A percentile compares a stretch with the other conserved stretches of the same genome.
phyloP scores from a whole-genome alignment of 2,113 vertebrate species.

The Chlorocebus sabaeus region DNA sequence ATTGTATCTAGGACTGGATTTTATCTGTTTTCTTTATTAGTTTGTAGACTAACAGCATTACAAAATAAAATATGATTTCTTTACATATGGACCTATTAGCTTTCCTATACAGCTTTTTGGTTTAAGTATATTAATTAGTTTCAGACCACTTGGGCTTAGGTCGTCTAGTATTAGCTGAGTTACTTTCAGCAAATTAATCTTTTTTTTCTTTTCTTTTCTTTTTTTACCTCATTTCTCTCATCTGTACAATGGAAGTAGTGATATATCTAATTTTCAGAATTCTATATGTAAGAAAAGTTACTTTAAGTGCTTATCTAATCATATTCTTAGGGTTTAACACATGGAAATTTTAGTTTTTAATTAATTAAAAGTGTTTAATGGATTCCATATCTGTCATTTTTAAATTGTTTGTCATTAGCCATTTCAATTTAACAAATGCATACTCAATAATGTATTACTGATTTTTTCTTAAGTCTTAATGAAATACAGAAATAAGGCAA shows the following conservation, averaged over 20 bases:
- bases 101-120: neutral
- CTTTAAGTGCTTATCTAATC: neutral
- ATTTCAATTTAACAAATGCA: neutral
- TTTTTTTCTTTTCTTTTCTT: neutral
- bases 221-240: neutral
- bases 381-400: neutral
- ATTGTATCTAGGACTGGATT: neutral
- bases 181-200: neutral
- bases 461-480: neutral
- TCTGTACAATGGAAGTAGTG: neutral
- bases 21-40: constrained; percentile 8
- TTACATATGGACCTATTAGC: neutral
- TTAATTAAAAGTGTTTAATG: constrained; percentile 17
- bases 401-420: neutral
- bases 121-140: neutral
- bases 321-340: neutral
- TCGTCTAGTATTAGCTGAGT: neutral
- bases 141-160: neutral
- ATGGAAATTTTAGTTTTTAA: neutral
- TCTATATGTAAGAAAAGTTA: neutral
- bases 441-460: neutral
- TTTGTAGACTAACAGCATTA: neutral
- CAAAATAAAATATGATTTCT: neutral
- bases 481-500: neutral
- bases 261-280: neutral